phyloP scores from a whole-genome alignment of 2,888 invertebrate genomes.

The Callosobruchus maculatus region DNA sequence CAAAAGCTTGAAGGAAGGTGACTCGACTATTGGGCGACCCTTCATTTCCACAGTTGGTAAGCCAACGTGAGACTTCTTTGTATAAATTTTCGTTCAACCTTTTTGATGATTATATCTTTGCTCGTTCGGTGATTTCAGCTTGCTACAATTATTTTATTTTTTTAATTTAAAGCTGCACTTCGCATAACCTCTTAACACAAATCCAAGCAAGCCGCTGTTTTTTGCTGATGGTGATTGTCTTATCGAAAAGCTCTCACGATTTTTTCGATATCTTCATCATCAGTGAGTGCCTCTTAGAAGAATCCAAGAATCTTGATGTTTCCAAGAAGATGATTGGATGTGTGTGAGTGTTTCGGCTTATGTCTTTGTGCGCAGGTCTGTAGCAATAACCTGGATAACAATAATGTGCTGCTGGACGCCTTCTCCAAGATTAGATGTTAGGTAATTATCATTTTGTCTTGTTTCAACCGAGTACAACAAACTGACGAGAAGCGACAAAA shows the following conservation, averaged over 20 bases:
- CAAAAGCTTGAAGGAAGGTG: no score
- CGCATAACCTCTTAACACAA: no score
- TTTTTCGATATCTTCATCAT: neutral
- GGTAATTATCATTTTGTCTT: conserved; percentile 33
- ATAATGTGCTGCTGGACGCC: conserved; percentile 46
- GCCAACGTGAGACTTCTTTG: no score
- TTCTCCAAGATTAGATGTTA: conserved; percentile 45
- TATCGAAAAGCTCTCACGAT: neutral
- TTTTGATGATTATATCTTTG: no score
- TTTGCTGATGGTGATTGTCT: neutral
- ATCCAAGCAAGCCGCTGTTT: neutral
- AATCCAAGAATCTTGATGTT: neutral
- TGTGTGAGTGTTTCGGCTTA: neutral
- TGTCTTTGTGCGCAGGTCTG: neutral
- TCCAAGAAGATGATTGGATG: neutral
- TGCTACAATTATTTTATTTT: no score
- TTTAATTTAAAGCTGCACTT: no score
- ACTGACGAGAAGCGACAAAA: no score
- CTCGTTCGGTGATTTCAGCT: no score
- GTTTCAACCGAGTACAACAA: no score
- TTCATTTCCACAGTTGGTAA: no score
- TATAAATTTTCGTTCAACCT: no score
- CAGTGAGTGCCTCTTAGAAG: neutral
- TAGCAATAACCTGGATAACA: conserved; percentile 31
- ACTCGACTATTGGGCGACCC: no score